These are phyloP conservation scores for Charanyca ferruginea DNA, from an alignment of 2,888 invertebrate genomes.

Conservation along the genomic window DNA sequence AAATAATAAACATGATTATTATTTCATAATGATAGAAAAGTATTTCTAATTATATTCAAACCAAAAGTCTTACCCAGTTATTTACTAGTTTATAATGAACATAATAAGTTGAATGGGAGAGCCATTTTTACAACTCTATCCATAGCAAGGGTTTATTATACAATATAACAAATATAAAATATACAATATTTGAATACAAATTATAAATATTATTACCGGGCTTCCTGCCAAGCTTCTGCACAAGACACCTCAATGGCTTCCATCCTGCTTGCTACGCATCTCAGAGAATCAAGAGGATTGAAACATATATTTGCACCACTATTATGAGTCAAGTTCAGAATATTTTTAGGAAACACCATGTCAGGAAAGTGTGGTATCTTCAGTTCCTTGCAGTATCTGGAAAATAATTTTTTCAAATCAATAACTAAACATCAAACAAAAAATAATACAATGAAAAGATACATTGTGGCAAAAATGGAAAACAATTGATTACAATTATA, in stretches of 20 bases:
- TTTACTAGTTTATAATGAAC: not conserved
- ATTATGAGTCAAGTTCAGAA: constrained; percentile 93
- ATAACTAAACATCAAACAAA: not conserved
- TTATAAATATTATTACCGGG: constrained; percentile 91
- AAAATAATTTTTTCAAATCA: constrained; percentile 63
- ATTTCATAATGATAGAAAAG: not conserved
- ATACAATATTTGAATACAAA: not conserved
- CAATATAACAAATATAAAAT: no score
- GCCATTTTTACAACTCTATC: not conserved
- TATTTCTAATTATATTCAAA: not conserved
- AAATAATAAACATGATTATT: constrained; percentile 61
- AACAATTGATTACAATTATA: not conserved
- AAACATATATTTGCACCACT: constrained; percentile 95
- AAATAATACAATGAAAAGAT: no score
- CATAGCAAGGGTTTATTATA: no score
- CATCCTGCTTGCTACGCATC: constrained; percentile 94
- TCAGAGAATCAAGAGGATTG: constrained; percentile 97
- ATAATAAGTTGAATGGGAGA: not conserved
- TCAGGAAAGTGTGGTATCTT: constrained; percentile 98
- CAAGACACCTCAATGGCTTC: constrained; percentile 96
- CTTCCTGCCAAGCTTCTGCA: constrained; percentile 97
- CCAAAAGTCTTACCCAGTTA: not conserved
- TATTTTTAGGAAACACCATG: constrained; percentile 99
- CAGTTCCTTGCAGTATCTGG: constrained; percentile 93
- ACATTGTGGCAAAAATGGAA: no score